Evolutionary conservation across 2,113 vertebrate genomes (phyloP).

Genomic region (Xyliphius kryptos): DNA sequence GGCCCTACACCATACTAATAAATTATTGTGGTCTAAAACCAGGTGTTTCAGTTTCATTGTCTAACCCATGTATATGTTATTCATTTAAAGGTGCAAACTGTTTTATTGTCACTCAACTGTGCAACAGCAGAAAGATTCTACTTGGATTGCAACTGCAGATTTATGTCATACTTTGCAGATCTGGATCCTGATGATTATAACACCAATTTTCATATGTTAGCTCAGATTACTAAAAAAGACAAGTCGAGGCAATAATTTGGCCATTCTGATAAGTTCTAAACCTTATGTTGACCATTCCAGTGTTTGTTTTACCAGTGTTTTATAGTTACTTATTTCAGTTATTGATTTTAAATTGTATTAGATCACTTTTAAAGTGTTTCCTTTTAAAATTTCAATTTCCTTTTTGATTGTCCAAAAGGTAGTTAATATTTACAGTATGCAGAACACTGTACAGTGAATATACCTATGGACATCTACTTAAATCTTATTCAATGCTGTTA

Average conservation of each 20-base stretch:
- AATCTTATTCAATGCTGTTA: background rate
- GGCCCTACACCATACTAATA: too few relatives aligned
- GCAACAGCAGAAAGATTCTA: background rate
- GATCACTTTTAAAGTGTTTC: background rate
- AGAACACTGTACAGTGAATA: background rate
- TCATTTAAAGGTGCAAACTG: background rate
- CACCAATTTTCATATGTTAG: background rate
- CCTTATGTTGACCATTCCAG: background rate
- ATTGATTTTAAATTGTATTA: background rate
- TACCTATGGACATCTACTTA: background rate
- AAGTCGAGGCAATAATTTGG: background rate
- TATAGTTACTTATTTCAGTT: background rate
- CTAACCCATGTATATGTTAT: too few relatives aligned
- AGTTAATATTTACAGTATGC: background rate
- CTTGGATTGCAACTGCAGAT: background rate
- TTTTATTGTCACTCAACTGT: background rate
- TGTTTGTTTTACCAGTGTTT: background rate
- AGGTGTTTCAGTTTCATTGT: too few relatives aligned
- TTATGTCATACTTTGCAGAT: background rate
- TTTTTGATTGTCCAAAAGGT: background rate
- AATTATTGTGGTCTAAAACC: too few relatives aligned
- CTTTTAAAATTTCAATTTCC: background rate
- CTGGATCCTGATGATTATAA: conserved; percentile 1
- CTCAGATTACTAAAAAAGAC: background rate
- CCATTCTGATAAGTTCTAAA: background rate